Evolutionary conservation across 2,888 invertebrate species (phyloP), one percentile per base, ranked within the genome.

Genomic region (Aromia moschata): DNA sequence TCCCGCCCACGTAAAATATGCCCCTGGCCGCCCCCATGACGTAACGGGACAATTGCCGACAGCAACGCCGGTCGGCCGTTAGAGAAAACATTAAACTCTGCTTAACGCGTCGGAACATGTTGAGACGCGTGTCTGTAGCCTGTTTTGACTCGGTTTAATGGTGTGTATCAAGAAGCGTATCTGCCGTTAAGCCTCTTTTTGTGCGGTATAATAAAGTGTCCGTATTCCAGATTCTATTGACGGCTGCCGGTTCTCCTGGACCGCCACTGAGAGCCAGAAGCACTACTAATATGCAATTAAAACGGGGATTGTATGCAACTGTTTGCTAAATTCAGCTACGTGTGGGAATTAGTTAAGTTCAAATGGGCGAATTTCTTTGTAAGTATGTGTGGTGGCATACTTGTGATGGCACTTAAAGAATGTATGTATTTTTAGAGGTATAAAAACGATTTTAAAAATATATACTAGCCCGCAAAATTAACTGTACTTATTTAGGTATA

Each of bases 1-100:
- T 38, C 33, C 31, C 11, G 44, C 56, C 43, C 44, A n/a, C 53
- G 45, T 54, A 54, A 59, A 62, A 56, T 62, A 54, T 56, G 56
- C 33, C 43, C 59, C 51, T 44, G 44, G n/a, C n/a, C n/a, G n/a
- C n/a, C n/a, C n/a, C n/a, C 20, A 56, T 56, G 56, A 58, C 49
- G 56, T 59, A 40, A 36, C 30, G 43, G 14, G 46, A 51, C 60
- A 45, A 58, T 56, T 54, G 58, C 61, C 52, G 52, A 52, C 46
- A 44, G 56, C 53, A 53, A 56, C 41, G 49, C 37, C n/a, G 30
- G 53, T 53, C 30, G 52, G 38, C 41, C 36, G 52, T 56, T 49
- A 43, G 4, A 12, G 56, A 45, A 51, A 56, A 45, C 41, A 41
- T 56, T 58, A 41, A 56, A 56, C 47, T 56, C 16, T 25, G 20